Base-by-base conservation (phyloP, 2,797 vertebrate species). In the Helicolenus hilgendorfi region DNA sequence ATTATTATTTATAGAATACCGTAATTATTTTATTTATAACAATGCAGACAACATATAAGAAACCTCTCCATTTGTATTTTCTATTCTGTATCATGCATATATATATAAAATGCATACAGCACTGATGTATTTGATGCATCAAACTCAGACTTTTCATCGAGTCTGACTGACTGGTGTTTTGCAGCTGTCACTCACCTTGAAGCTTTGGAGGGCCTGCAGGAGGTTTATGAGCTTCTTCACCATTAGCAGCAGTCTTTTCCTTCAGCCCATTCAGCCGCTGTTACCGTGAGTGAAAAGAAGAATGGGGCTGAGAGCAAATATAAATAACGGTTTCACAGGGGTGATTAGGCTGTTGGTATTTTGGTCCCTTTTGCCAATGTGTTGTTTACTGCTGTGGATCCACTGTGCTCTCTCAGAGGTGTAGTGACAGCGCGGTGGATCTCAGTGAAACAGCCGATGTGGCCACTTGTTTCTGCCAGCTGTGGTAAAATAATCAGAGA, bases 301-400 rank as follows among this genome's bases (percentile, higher is more conserved):
- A 91, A 91, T 85, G 84, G 56, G 70, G 59, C 55, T 64, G 89
- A 89, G 80, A 91, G 83, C 83, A 90, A 94, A 92, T 90, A 88
- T 92, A 91, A 89, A 75, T 64, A 49, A 78, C 60, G n/a, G 60
- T 89, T 91, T 93, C 91, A 89, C 79, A 71, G 87, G 64, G 87
- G 87, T 91, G 93, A 96, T 95, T 93, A 92, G 87, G 72, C 85
- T 92, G 94, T 93, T 94, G 85, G 83, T 92, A 91, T 93, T 94
- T 81, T n/a, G 75, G 81, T 93, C 94, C 91, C 92, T 60, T 89
- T 90, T 92, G 90, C 79, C 89, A 82, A 18, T 38, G 70, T 92
- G 87, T 87, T 94, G 89, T 95, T 95, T 95, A 92, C 90, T 67
- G 86, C 81, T 84, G 91, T 1, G 56, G 80, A 72, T 87, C 73